Percentiles rank a stretch among this genome's conserved stretches.
Evolutionary conservation across 2,888 invertebrate genomes (phyloP).

Genomic region (Cryptophagus acutangulus): DNA sequence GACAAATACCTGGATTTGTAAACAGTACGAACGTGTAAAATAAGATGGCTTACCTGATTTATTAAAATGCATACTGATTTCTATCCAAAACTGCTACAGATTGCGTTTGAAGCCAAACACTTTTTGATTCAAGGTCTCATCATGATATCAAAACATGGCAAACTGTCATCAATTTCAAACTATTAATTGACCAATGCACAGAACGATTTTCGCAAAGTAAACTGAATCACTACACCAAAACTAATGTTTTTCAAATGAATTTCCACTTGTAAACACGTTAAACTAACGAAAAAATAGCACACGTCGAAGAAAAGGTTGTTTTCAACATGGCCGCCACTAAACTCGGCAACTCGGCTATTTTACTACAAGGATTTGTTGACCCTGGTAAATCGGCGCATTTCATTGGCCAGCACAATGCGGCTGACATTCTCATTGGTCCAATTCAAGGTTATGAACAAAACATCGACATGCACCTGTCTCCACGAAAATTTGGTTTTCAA

Average conservation of each 20-base stretch:
- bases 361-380: constrained; percentile 53
- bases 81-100: constrained; percentile 40
- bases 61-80: constrained; percentile 42
- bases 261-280: constrained; percentile 35
- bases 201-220: constrained; percentile 26
- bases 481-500: constrained; percentile 16
- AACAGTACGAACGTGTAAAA: constrained; percentile 5
- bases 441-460: constrained; percentile 51
- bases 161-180: constrained; percentile 30
- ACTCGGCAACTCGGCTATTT: constrained; percentile 50
- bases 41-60: constrained; percentile 39
- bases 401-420: constrained; percentile 44
- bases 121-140: constrained; percentile 47
- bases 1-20: no score
- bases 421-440: constrained; percentile 43
- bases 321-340: constrained; percentile 52
- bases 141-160: constrained; percentile 43
- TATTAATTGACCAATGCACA: constrained; percentile 8
- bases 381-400: constrained; percentile 43
- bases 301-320: constrained; percentile 48
- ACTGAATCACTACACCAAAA: constrained; percentile 28
- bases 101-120: constrained; percentile 43
- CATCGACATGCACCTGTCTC: constrained; percentile 50
- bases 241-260: constrained; percentile 25
- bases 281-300: constrained; percentile 45